Conservation (phyloP, 2,113 vertebrate genomes). For the Tragelaphus scriptus region DNA sequence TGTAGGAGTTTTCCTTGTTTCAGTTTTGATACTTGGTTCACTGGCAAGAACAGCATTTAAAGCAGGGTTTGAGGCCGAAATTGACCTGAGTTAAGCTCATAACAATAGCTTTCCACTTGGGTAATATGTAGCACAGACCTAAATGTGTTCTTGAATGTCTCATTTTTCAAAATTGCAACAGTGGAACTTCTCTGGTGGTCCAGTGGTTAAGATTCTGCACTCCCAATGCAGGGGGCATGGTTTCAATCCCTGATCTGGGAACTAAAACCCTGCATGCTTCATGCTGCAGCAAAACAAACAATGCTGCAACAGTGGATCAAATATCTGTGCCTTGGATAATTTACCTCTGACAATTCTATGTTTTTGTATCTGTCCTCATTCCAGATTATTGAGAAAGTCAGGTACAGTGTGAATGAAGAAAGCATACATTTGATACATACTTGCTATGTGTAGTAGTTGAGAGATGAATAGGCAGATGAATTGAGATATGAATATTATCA, state of each 20-base stretch:
- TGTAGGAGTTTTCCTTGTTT: background rate
- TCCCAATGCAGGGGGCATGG: background rate
- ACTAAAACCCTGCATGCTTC: background rate
- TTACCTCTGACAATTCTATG: background rate
- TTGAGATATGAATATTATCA: background rate
- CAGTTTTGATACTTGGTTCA: background rate
- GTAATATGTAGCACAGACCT: background rate
- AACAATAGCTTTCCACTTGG: background rate
- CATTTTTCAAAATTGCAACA: background rate
- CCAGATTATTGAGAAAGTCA: slow-evolving; percentile 4
- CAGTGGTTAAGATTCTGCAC: background rate
- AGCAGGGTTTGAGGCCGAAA: background rate
- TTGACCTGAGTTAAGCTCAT: background rate
- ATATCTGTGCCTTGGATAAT: background rate
- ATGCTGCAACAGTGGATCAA: background rate
- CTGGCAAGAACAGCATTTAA: background rate
- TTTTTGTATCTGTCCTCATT: background rate
- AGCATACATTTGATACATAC: background rate
- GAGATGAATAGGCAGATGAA: background rate
- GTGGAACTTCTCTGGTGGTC: background rate
- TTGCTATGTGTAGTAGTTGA: background rate
- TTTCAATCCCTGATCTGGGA: background rate
- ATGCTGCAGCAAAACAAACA: background rate
- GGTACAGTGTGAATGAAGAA: background rate
- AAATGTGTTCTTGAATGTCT: background rate